Conservation (phyloP, 2,113 vertebrate genomes). For the Mastomys coucha region DNA sequence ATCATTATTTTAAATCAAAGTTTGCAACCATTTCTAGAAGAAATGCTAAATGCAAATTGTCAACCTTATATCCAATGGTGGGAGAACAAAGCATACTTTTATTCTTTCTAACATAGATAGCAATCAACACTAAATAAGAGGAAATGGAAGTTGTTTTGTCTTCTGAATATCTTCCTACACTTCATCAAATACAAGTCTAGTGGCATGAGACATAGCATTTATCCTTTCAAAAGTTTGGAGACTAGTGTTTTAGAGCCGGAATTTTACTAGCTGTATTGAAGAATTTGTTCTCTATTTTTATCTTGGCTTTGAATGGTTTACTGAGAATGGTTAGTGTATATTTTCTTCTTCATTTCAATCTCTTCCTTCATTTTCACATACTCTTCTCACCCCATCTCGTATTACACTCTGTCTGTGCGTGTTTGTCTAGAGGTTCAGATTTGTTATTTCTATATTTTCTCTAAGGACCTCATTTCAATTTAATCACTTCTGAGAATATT, state of each 20-base stretch:
- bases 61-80: not conserved
- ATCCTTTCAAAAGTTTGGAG: not conserved
- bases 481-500: not conserved
- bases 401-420: not conserved
- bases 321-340: not conserved
- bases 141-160: not conserved
- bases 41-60: not conserved
- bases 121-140: not conserved
- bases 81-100: not conserved
- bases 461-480: not conserved
- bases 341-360: not conserved
- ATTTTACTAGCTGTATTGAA: not conserved
- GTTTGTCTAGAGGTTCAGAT: not conserved
- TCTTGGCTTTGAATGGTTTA: not conserved
- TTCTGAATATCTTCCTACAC: not conserved
- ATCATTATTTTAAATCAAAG: not conserved
- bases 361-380: not conserved
- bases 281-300: not conserved
- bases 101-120: not conserved
- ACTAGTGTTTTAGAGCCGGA: fast-evolving
- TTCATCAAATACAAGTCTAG: not conserved
- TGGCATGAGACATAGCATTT: not conserved
- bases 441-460: not conserved
- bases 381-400: not conserved
- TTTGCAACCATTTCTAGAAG: not conserved